Percentiles rank a stretch among this genome's conserved stretches.
Conservation (phyloP, 1,140 invertebrate species). For the Pectinophora gossypiella region DNA sequence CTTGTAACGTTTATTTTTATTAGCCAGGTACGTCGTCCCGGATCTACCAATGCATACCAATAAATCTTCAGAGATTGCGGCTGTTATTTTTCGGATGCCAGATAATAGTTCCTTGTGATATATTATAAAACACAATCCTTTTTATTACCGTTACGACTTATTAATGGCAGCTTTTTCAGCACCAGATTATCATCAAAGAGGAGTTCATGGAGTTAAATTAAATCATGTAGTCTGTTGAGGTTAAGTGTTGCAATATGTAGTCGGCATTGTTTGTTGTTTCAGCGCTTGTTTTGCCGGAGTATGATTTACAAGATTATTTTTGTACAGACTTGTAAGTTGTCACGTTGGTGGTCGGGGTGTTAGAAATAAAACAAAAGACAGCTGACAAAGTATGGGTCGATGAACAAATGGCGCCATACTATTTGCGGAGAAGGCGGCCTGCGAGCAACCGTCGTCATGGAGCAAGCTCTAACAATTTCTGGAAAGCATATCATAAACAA, state of each 20-base stretch:
- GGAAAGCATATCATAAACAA: too few species aligned
- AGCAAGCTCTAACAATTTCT: too few species aligned
- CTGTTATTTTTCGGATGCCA: constrained; percentile 36
- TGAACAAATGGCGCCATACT: constrained; percentile 12
- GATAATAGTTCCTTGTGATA: constrained; percentile 36
- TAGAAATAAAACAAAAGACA: not conserved
- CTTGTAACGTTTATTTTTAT: constrained; percentile 18
- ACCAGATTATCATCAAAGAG: constrained; percentile 36
- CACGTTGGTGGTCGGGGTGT: constrained; percentile 1
- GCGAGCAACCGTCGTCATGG: not conserved
- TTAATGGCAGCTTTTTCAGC: constrained; percentile 36
- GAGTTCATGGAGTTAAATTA: constrained; percentile 12
- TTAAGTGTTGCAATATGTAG: constrained; percentile 11
- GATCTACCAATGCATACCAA: constrained; percentile 18
- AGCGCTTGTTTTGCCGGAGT: not conserved
- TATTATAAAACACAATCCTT: constrained; percentile 34
- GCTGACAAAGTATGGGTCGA: constrained; percentile 4
- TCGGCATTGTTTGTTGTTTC: not conserved
- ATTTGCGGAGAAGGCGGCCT: constrained; percentile 8
- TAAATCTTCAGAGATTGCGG: constrained; percentile 33
- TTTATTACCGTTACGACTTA: constrained; percentile 34
- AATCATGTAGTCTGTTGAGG: constrained; percentile 13
- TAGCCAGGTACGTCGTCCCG: constrained; percentile 12
- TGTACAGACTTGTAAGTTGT: not conserved
- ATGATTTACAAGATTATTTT: constrained; percentile 1